Evolutionary conservation across 2,113 vertebrate genomes (phyloP).

Genomic region (Halichoeres trimaculatus): DNA sequence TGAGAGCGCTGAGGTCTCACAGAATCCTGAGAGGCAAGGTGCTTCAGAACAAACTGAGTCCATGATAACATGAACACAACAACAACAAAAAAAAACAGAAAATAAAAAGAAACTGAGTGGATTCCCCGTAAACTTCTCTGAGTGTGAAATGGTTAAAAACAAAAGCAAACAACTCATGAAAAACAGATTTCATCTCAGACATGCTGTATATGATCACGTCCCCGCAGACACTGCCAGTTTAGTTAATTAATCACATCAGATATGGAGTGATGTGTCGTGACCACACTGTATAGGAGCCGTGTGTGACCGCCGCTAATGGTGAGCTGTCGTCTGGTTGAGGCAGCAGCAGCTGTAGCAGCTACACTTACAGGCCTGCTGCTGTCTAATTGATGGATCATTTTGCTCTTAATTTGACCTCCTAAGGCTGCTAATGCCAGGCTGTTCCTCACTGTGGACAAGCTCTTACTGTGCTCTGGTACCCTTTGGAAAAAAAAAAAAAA

Average conservation of each 20-base stretch:
- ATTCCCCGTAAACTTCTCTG: background rate
- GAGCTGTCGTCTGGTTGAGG: slow-evolving; percentile 53
- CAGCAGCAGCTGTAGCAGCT: slow-evolving; percentile 72
- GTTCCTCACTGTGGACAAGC: slow-evolving; percentile 63
- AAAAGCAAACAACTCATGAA: slow-evolving; percentile 17
- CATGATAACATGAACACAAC: slow-evolving; percentile 20
- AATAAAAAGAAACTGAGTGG: slow-evolving; percentile 15
- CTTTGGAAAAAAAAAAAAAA: slow-evolving; percentile 37
- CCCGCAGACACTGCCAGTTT: slow-evolving; percentile 10
- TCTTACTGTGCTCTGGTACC: slow-evolving; percentile 66
- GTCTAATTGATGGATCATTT: slow-evolving; percentile 80
- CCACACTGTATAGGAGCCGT: slow-evolving; percentile 60
- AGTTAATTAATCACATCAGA: slow-evolving; percentile 48
- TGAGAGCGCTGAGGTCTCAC: slow-evolving; percentile 43
- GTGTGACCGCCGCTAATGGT: slow-evolving; percentile 63
- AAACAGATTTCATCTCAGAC: slow-evolving; percentile 61
- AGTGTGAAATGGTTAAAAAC: background rate
- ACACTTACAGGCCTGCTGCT: slow-evolving; percentile 70
- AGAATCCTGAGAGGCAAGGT: slow-evolving; percentile 61
- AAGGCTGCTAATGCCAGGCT: slow-evolving; percentile 76
- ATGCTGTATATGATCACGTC: slow-evolving; percentile 8
- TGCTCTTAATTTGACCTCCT: slow-evolving; percentile 82
- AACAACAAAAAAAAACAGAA: slow-evolving; percentile 7
- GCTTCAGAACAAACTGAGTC: slow-evolving; percentile 52
- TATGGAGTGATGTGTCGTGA: slow-evolving; percentile 45